These are phyloP conservation scores for Meteorus cinctellus DNA, from an alignment of 2,888 invertebrate species.

Conservation along the genomic window DNA sequence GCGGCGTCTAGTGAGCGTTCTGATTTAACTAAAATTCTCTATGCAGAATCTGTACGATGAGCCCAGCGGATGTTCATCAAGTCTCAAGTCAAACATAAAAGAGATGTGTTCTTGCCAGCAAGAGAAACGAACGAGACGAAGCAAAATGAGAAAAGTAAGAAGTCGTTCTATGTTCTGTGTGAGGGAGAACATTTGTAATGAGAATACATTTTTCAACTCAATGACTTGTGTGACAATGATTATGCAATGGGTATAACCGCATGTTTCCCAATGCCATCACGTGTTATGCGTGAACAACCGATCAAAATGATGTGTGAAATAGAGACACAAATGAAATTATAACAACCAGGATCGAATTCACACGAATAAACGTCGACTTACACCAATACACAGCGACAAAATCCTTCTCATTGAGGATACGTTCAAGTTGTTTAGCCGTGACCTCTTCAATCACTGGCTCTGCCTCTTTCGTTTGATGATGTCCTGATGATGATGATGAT, in stretches of 20 bases:
- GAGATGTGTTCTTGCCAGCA: constrained; percentile 31
- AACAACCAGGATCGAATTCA: neutral
- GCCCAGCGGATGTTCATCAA: constrained; percentile 20
- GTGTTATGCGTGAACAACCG: constrained; percentile 9
- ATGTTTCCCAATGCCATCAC: neutral
- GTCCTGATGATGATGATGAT: constrained; percentile 46
- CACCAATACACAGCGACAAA: constrained; percentile 97
- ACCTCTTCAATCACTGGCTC: constrained; percentile 94
- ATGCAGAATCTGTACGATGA: constrained; percentile 18
- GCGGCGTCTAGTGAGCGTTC: constrained; percentile 42
- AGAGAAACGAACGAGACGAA: neutral
- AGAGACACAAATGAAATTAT: constrained; percentile 2
- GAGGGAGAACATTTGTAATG: neutral
- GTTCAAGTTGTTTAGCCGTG: constrained; percentile 93
- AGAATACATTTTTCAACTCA: neutral
- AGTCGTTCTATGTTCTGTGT: neutral
- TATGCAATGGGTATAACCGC: constrained; percentile 5
- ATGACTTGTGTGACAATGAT: neutral
- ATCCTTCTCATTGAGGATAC: constrained; percentile 91
- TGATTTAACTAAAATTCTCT: constrained; percentile 29
- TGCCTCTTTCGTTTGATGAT: constrained; percentile 67
- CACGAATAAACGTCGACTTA: constrained; percentile 78
- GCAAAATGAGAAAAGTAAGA: neutral
- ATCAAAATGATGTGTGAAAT: neutral
- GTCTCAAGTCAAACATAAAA: constrained; percentile 11